Percentiles rank a stretch among this genome's conserved stretches.
Conservation (phyloP, 2,888 invertebrate genomes). For the Acronicta leporina region DNA sequence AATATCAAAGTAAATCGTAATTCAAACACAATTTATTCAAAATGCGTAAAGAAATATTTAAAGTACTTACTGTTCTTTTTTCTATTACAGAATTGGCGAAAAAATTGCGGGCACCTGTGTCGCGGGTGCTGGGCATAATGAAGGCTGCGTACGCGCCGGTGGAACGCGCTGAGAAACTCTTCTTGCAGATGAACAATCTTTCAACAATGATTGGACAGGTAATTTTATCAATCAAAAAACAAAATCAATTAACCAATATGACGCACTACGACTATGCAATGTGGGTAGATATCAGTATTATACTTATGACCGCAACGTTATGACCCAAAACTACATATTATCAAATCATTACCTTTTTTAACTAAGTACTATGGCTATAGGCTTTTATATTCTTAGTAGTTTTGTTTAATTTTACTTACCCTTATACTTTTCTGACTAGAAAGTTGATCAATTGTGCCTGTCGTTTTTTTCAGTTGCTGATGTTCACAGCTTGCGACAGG, state of each 20-base stretch:
- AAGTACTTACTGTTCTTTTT: background rate
- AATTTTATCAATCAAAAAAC: no score
- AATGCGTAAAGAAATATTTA: no score
- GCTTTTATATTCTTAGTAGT: no score
- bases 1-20: no score
- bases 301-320: no score
- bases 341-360: no score
- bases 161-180: constrained; percentile 90
- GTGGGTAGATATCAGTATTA: no score
- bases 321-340: no score
- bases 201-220: constrained; percentile 92
- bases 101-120: constrained; percentile 75
- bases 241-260: no score
- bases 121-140: constrained; percentile 65
- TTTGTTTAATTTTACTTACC: background rate
- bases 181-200: constrained; percentile 92
- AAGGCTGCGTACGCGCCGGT: constrained; percentile 89
- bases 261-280: no score
- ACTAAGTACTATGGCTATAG: no score
- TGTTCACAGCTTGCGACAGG: constrained; percentile 92
- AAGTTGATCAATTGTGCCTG: background rate
- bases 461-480: constrained; percentile 88
- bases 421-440: background rate
- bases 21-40: no score
- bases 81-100: constrained; percentile 75